Evolutionary conservation across 2,888 invertebrate species (phyloP).

Genomic region (Miltochrista miniata): DNA sequence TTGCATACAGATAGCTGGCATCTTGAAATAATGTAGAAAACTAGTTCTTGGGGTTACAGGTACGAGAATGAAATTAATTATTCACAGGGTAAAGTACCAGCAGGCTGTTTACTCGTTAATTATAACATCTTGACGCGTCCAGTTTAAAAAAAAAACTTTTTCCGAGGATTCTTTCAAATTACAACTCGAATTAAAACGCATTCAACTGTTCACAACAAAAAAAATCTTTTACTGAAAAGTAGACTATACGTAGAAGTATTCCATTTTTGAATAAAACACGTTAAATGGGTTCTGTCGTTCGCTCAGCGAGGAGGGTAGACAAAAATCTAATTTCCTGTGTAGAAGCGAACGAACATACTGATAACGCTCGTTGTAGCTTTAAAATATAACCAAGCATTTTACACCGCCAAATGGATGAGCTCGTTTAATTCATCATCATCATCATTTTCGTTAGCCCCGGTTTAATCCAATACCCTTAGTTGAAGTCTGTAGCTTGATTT

Average conservation of each 20-base stretch:
- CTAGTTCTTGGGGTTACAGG: too few species aligned
- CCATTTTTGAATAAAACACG: conserved; percentile 9
- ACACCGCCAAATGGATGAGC: neutral
- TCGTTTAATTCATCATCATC: neutral
- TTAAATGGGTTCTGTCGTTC: conserved; percentile 38
- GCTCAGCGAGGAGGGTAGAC: conserved; percentile 43
- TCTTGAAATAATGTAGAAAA: too few species aligned
- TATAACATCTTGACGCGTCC: too few species aligned
- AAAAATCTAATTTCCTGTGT: conserved; percentile 62
- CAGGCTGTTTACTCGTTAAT: too few species aligned
- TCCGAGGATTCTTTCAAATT: too few species aligned
- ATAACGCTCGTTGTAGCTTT: conserved; percentile 39
- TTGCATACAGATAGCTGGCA: too few species aligned
- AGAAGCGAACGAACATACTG: conserved; percentile 36
- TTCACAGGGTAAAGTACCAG: too few species aligned
- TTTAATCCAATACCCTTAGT: neutral
- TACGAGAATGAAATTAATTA: too few species aligned
- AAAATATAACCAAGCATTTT: conserved; percentile 6
- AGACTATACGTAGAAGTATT: neutral
- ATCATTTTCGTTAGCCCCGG: too few species aligned
- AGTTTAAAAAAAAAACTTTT: too few species aligned
- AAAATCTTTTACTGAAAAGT: neutral
- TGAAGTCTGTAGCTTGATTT: too few species aligned
- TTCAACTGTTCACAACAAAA: neutral
- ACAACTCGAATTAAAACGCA: neutral